Evolutionary conservation across 2,888 invertebrate species (phyloP).

Genomic region (Athalia rosae): DNA sequence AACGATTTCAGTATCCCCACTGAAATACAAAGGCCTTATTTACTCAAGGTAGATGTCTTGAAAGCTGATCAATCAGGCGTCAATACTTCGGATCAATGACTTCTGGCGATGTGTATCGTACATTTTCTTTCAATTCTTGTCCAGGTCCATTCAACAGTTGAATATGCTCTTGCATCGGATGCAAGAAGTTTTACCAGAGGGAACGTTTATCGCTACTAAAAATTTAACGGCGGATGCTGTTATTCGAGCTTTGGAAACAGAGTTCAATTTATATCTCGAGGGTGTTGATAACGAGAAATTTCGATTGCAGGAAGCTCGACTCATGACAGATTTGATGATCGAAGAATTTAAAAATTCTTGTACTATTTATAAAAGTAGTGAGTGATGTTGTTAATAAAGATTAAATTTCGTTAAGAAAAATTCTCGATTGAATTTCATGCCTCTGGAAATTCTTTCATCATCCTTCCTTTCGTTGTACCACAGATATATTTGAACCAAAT

Average conservation of each 20-base stretch:
- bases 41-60: conserved; percentile 32
- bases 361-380: background rate
- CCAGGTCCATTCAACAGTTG: conserved; percentile 61
- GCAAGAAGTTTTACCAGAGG: conserved; percentile 59
- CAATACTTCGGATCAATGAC: too few species aligned
- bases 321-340: conserved; percentile 64
- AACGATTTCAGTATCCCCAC: conserved; percentile 52
- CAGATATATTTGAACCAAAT: background rate
- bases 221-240: conserved; percentile 57
- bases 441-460: background rate
- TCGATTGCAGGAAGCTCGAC: conserved; percentile 61
- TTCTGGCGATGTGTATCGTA: too few species aligned
- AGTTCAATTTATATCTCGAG: conserved; percentile 59
- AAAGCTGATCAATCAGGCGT: background rate
- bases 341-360: conserved; percentile 30
- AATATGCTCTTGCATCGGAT: conserved; percentile 61
- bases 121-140: too few species aligned
- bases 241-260: conserved; percentile 59
- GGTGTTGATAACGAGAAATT: background rate
- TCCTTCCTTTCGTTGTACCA: conserved; percentile 9
- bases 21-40: conserved; percentile 26
- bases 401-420: background rate
- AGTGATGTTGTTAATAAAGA: conserved; percentile 20
- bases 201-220: conserved; percentile 47
- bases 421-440: conserved; percentile 12